phyloP scores from a whole-genome alignment of 2,113 vertebrate genomes.

The Microtus oregoni region DNA sequence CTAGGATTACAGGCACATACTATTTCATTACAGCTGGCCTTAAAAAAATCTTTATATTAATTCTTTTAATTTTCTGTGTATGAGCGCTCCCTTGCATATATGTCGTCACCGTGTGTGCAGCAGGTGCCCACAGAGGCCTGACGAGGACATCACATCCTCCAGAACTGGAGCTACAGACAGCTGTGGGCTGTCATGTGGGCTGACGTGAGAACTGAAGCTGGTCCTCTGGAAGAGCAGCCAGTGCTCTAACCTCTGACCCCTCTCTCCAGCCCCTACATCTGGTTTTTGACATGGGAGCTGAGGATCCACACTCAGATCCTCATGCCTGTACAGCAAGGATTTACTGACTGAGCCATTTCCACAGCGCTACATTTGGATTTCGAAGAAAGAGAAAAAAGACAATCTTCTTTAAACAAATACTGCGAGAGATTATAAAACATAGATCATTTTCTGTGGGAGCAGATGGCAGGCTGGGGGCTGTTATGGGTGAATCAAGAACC shows the following conservation, averaged over 20 bases:
- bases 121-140: neutral
- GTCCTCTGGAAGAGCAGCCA: neutral
- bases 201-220: neutral
- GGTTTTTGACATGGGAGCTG: no score
- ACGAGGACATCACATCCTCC: neutral
- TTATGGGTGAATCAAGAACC: slow-evolving; percentile 19
- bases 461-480: slow-evolving; percentile 59
- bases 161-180: neutral
- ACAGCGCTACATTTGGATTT: neutral
- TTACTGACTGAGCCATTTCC: neutral
- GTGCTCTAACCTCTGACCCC: neutral
- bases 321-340: neutral
- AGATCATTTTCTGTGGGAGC: slow-evolving; percentile 64
- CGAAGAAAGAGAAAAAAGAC: slow-evolving; percentile 16
- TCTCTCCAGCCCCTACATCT: neutral
- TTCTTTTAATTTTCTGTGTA: neutral
- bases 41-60: neutral
- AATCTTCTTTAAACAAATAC: slow-evolving; percentile 52
- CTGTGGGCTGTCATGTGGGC: neutral
- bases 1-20: neutral
- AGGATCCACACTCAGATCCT: neutral
- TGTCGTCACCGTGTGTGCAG: neutral
- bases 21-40: neutral
- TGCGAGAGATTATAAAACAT: slow-evolving; percentile 67
- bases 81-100: neutral